Percentiles rank a stretch among this genome's conserved stretches.
phyloP scores from a whole-genome alignment of 2,888 invertebrate species.

The Meiosimyza decipiens region DNA sequence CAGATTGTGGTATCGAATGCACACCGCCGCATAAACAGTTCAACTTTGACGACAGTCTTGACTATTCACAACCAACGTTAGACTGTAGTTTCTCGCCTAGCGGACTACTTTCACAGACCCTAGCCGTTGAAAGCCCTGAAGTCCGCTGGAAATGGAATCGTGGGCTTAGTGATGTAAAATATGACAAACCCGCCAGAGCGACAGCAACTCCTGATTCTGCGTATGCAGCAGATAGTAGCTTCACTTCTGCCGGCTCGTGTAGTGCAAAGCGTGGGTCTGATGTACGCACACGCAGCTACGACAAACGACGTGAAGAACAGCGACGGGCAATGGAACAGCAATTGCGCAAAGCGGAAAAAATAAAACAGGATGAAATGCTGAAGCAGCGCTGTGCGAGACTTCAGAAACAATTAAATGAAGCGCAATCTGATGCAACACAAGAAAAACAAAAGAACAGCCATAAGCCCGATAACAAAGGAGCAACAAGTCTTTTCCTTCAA shows the following conservation, averaged over 20 bases:
- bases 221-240: conserved; percentile 52
- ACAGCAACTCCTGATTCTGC: conserved; percentile 44
- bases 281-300: conserved; percentile 32
- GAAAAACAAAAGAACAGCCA: background rate
- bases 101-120: conserved; percentile 58
- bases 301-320: conserved; percentile 47
- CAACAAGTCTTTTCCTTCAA: too few species aligned
- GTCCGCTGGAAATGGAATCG: conserved; percentile 62
- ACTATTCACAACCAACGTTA: conserved; percentile 54
- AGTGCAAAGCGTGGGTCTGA: conserved; percentile 33
- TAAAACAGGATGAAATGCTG: conserved; percentile 54
- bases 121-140: conserved; percentile 60
- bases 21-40: conserved; percentile 58
- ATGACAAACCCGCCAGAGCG: conserved; percentile 28
- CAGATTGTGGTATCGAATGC: conserved; percentile 49
- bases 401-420: conserved; percentile 54
- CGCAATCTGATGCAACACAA: conserved; percentile 23
- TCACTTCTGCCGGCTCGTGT: conserved; percentile 51
- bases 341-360: conserved; percentile 54
- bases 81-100: conserved; percentile 57
- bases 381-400: conserved; percentile 57
- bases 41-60: conserved; percentile 56
- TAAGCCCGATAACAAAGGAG: background rate
- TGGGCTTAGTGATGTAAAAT: conserved; percentile 3
- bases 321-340: conserved; percentile 52